Conservation (phyloP, 2,888 invertebrate species). For the Lagria hirta region DNA sequence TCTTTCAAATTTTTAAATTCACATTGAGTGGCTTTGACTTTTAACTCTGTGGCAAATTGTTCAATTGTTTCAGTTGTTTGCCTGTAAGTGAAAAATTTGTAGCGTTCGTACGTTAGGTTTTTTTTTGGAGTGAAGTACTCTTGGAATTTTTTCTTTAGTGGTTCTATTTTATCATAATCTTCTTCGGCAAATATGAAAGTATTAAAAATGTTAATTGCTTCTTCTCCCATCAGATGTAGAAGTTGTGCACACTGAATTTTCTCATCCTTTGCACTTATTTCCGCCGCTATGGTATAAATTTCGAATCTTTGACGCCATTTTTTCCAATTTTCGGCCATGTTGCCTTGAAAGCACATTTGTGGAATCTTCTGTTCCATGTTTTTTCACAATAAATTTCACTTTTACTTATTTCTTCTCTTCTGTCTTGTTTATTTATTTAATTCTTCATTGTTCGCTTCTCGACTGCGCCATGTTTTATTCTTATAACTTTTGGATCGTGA, state of each 20-base stretch:
- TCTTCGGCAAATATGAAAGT: conserved; percentile 30
- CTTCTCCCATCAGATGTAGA: conserved; percentile 32
- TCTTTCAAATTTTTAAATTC: conserved; percentile 16
- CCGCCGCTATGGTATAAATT: conserved; percentile 33
- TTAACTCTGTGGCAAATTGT: conserved; percentile 17
- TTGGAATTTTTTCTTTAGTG: conserved; percentile 19
- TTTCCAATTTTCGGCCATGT: conserved; percentile 31
- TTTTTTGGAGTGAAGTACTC: conserved; percentile 15
- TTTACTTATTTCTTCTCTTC: no score
- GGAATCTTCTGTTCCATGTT: no score
- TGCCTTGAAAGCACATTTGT: no score
- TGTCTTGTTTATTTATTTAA: no score
- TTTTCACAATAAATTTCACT: no score
- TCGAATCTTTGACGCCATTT: conserved; percentile 32
- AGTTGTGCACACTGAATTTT: conserved; percentile 26
- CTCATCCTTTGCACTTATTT: conserved; percentile 26
- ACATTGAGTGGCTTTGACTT: conserved; percentile 15
- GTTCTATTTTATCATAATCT: conserved; percentile 27
- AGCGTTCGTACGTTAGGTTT: conserved; percentile 11
- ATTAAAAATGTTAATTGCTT: conserved; percentile 32
- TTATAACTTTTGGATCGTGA: no score
- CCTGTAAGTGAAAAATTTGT: conserved; percentile 12
- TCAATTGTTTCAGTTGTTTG: conserved; percentile 14
- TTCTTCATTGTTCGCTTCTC: no score
- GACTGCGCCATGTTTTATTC: no score